Conservation (phyloP, 2,797 vertebrate genomes). For the Chromobotia macracanthus region DNA sequence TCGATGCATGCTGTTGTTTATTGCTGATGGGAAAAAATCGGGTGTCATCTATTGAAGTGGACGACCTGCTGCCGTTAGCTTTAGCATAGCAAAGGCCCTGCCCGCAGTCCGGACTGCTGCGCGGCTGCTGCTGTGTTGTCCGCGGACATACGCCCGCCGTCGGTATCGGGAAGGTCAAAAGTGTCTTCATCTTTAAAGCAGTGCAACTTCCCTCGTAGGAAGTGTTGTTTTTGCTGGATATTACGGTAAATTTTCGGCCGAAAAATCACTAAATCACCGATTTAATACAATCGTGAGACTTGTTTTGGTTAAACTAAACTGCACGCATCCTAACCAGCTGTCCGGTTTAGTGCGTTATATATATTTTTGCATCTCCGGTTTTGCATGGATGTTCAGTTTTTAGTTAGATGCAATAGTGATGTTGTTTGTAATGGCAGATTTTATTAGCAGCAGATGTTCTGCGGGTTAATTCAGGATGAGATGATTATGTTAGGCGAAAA, state of each 20-base stretch:
- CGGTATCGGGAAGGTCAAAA: slow-evolving; percentile 3
- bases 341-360: not conserved
- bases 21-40: not conserved
- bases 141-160: not conserved
- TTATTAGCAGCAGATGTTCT: not conserved
- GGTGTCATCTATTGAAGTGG: slow-evolving; percentile 18
- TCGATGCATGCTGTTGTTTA: not conserved
- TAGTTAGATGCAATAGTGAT: not conserved
- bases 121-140: slow-evolving; percentile 26
- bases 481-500: not conserved
- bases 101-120: slow-evolving; percentile 20
- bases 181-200: slow-evolving; percentile 1
- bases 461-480: not conserved
- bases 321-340: too few species aligned
- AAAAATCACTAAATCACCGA: not conserved
- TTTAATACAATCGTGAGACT: not conserved
- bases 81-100: slow-evolving; percentile 49
- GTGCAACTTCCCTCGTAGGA: not conserved
- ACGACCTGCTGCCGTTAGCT: slow-evolving; percentile 31
- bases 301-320: not conserved
- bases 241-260: slow-evolving; percentile 5
- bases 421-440: not conserved
- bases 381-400: not conserved
- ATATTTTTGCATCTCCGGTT: not conserved
- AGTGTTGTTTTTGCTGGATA: slow-evolving; percentile 14